Conservation (phyloP, 2,797 vertebrate species). For the Esox lucius region DNA sequence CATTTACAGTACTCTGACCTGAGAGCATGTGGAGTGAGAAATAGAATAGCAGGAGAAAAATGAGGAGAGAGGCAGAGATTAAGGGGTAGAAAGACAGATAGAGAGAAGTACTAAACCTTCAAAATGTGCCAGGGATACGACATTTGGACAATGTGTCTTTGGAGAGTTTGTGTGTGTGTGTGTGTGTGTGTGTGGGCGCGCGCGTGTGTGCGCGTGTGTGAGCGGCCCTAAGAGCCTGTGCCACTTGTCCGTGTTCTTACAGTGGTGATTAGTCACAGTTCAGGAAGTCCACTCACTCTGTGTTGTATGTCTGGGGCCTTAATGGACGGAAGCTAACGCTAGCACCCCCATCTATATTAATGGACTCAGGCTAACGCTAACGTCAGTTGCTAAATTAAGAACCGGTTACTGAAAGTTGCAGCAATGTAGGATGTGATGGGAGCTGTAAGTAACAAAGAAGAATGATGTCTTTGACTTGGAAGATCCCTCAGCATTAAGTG, state of each 20-base stretch:
- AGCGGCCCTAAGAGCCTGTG: background rate
- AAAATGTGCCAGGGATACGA: no score
- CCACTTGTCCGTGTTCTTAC: background rate
- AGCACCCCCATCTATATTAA: background rate
- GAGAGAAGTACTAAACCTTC: background rate
- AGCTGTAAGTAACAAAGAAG: background rate
- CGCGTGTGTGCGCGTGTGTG: background rate
- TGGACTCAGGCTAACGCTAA: constrained; percentile 7
- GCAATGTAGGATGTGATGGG: background rate
- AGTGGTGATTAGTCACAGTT: background rate
- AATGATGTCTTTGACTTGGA: no score
- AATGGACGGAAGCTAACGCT: constrained; percentile 7
- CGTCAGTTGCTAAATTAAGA: background rate
- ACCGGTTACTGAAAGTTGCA: background rate
- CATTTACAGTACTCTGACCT: background rate
- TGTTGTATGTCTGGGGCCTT: background rate
- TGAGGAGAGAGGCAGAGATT: background rate
- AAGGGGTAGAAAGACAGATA: background rate
- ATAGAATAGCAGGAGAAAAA: background rate
- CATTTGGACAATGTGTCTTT: no score
- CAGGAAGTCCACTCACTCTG: background rate
- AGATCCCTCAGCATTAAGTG: no score
- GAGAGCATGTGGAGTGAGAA: background rate
- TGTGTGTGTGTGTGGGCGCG: background rate
- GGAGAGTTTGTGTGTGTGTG: background rate